Evolutionary conservation across 1,140 invertebrate species (phyloP), one percentile per base, ranked within the genome.

Genomic region (Coelopa frigida): DNA sequence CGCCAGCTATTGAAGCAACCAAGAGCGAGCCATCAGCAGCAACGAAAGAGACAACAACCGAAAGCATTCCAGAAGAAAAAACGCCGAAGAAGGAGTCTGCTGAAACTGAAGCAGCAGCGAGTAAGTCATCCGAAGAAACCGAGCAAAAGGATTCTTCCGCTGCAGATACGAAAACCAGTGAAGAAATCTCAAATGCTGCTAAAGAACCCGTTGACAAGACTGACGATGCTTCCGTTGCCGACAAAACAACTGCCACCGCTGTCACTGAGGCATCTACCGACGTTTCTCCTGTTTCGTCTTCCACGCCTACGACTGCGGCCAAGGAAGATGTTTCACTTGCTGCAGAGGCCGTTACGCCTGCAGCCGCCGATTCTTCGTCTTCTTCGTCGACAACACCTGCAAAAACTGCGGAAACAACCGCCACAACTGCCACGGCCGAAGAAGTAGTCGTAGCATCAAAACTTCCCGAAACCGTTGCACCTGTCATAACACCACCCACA

Each of bases 401-500:
- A 8, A 6, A 17, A 7, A 24, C 35, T 4, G 29, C 31, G 11
- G 21, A 23, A 20, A 15, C 46, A 14, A 21, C 46, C 2, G 5
- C 31, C 22, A 12, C 20, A 42, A 8, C n/a, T 14, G 39, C 44
- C 6, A 40, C 44, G n/a, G 49, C 48, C 22, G 31, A 2, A 21
- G 31, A 33, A 10, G 22, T 32, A 4, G n/a, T n/a, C n/a, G n/a
- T n/a, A n/a, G n/a, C n/a, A n/a, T n/a, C n/a, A n/a, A n/a, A n/a
- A n/a, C n/a, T n/a, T 36, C 23, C 44, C 23, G 44, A 37, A 37
- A 14, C 44, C 11, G 32, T 24, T 26, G 44, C 18, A 23, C 32
- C 35, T 46, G 44, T 39, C 8, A 20, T 41, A 33, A 46, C 44
- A 11, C 35, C 46, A 38, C 47, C 47, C 2, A 45, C 48, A 15